Evolutionary conservation across 2,888 invertebrate species (phyloP), one percentile per base, ranked within the genome.

Genomic region (Xylophagus ater): DNA sequence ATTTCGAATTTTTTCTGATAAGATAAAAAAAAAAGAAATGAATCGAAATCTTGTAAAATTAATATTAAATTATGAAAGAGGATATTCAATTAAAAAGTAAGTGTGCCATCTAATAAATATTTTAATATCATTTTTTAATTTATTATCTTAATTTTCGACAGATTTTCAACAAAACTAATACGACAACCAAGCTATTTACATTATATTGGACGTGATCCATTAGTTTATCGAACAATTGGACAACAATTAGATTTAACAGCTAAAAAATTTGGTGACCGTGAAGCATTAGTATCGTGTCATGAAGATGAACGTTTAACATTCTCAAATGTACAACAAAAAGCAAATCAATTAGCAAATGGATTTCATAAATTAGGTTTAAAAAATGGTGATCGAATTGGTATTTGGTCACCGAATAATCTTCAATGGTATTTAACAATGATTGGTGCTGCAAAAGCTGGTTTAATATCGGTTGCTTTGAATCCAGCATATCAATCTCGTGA

Each of bases 361-460:
- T 66, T 89, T 1, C 50, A 71, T n/a, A 70, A 72, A 25, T 51
- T 84, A 17, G 87, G 87, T 0, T 53, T 88, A 13, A 56, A 72
- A 38, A 69, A 62, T 19, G 85, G 85, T 1, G 88, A 90, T 54
- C 63, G 80, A 7, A 55, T 92, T 3, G 88, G 81, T 1, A 67
- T 90, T 15, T 87, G 84, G 81, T 75, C 80, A 0, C 84, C 86
- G 1, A 90, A 87, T 61, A 67, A 70, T 23, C 58, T 73, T 30
- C 79, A 86, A 54, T 92, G 89, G 89, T 72, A 80, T 43, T 51
- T 85, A 1, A 65, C 74, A 0, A 74, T 79, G 57, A 64, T 81
- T 55, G 87, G 81, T 0, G 74, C 78, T 2, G 74, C 80, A 1
- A 72, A 83, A 46, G 72, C 74, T 2, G 89, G 88, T 1, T 61